Base-by-base conservation (phyloP, 2,888 invertebrate genomes). In the Caenorhabditis sinica region DNA sequence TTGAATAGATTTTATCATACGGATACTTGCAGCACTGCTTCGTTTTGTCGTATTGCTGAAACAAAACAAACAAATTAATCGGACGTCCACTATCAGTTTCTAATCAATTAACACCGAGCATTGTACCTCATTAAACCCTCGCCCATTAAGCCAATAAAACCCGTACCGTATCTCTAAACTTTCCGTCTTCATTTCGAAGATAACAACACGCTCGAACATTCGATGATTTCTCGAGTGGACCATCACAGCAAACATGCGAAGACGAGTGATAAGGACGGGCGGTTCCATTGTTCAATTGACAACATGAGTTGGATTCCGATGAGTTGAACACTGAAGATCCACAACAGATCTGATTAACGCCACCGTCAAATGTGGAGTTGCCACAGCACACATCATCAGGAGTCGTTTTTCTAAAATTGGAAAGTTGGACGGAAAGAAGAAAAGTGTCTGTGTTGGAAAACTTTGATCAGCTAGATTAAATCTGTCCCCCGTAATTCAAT, bases 171-270 rank as follows among this genome's bases (percentile, higher is more conserved):
- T 79, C 72, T 33, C 74, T 68, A 80, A 75, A 80, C 56, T 65
- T 72, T 15, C 71, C 80, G 30, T 84, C 56, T 40, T 36, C 65
- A 25, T 66, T 72, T 15, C 72, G 60, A 36, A 92, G 76, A 81
- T 92, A 91, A 79, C 92, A 92, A 68, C 92, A 92, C 43, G 91
- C 87, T 33, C 80, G 85, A 33, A 77, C 86, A 17, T 80, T 79
- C 36, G 82, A 83, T 36, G 69, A 28, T 61, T 85, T 85, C 81
- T 87, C 87, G 51, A 90, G 86, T 15, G 91, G 90, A 28, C 85
- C 88, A 75, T 92, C 90, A 73, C 92, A 92, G 77, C 92, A 92
- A 65, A 90, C 88, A 68, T 91, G 90, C 9, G 88, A 86, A 2
- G 86, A 74, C 15, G 89, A 88, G 73, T 89, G 83, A 51, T 77